Base-by-base conservation (phyloP, 2,113 vertebrate species). In the Oceanites oceanicus region DNA sequence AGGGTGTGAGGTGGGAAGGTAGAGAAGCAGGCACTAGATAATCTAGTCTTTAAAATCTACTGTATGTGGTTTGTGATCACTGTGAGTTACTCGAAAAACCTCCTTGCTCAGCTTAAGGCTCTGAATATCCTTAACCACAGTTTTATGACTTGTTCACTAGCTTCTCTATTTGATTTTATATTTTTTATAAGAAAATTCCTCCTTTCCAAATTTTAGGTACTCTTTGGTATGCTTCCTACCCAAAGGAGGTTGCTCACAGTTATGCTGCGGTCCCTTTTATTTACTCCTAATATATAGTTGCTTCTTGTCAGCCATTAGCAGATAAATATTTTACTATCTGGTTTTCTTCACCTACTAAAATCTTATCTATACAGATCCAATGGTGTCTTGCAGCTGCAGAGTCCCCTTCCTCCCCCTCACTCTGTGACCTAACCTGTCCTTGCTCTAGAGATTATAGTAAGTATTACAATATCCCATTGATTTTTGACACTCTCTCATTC, bases 401-500 rank as follows among this genome's bases (percentile, higher is more conserved):
- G 18, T 58, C 34, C 21, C 40, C 49, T 67, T 82, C 68, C 16
- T 63, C n/a, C 9, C 8, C 26, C 73, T 56, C n/a, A 13, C 20
- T 56, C 83, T 26, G 30, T 11, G 10, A 83, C 68, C 76, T 72
- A 85, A 93, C 3, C 3, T 73, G 27, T 88, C 87, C 78, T 96
- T 66, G 32, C 21, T 77, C 34, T 81, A 50, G 22, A 91, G 62
- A 66, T 53, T 58, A 47, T 21, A 77, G 47, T 52, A 90, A 76
- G 13, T 58, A 68, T 90, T 86, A 80, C 67, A 88, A 62, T 50
- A 79, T 65, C 65, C n/a, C 52, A 87, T 80, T 82, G 72, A 90
- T 96, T 94, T 94, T 86, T 79, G 65, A 93, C 52, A 58, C 40
- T 86, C 32, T 16, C 29, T 83, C 72, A 77, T 77, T 95, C 81